Evolutionary conservation across 2,113 vertebrate species (phyloP).

Genomic region (Etia nguti): DNA sequence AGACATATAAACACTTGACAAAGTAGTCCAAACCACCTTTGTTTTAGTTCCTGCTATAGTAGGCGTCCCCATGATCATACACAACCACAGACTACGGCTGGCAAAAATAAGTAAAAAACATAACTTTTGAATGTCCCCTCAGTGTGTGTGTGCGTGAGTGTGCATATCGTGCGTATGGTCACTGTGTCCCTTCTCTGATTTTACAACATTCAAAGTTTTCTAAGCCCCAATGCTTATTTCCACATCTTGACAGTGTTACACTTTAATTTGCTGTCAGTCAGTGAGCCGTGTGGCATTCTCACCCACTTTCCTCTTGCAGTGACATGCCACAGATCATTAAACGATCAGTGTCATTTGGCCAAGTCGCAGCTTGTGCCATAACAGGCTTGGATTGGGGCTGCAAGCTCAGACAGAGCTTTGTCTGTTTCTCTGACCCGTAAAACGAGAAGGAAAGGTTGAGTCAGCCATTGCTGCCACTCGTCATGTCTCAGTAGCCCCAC

Average conservation of each 20-base stretch:
- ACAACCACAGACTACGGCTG: neutral
- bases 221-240: constrained; percentile 14
- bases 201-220: neutral
- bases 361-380: constrained; percentile 1
- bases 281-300: constrained; percentile 11
- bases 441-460: constrained; percentile 51
- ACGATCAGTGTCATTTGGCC: constrained; percentile 44
- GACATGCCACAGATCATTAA: constrained; percentile 50
- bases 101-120: neutral
- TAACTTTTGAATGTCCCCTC: neutral
- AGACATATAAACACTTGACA: neutral
- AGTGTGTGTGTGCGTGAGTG: neutral
- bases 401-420: constrained; percentile 47
- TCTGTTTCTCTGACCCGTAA: constrained; percentile 43
- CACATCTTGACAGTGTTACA: constrained; percentile 34
- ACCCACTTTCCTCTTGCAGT: neutral
- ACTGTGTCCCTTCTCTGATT: neutral
- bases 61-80: neutral
- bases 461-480: constrained; percentile 46
- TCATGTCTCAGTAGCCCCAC: constrained; percentile 35
- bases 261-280: constrained; percentile 17
- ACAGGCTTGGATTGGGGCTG: constrained; percentile 10
- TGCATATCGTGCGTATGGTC: neutral
- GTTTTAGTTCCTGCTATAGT: neutral
- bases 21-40: neutral